Evolutionary conservation across 2,113 vertebrate species (phyloP).

Genomic region (Gymnorhina tibicen): DNA sequence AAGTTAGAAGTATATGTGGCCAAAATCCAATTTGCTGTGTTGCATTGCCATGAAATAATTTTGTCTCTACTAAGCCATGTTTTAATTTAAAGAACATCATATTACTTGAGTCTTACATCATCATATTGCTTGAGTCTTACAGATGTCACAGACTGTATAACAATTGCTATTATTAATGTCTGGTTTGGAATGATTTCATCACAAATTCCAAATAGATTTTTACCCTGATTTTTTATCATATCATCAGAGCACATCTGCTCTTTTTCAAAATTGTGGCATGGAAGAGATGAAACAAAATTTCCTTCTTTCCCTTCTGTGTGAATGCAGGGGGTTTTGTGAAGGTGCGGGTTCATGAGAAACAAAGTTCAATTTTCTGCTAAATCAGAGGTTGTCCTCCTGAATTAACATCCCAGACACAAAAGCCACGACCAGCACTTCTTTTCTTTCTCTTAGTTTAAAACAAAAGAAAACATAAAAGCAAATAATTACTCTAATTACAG

Average conservation of each 20-base stretch:
- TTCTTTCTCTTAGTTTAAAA: background rate
- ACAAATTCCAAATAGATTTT: background rate
- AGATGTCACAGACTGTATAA: background rate
- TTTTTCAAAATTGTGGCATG: background rate
- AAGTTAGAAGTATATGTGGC: background rate
- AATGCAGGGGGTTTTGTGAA: background rate
- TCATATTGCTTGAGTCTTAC: no score
- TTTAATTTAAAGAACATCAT: background rate
- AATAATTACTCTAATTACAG: background rate
- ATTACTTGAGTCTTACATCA: no score
- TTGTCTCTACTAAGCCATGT: background rate
- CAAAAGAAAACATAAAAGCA: background rate
- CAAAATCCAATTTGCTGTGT: background rate
- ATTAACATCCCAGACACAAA: background rate
- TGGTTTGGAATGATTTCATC: background rate
- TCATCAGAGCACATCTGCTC: background rate
- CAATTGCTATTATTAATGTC: background rate
- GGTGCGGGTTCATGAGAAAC: background rate
- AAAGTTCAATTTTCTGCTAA: background rate
- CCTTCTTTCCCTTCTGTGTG: background rate
- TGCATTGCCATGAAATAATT: background rate
- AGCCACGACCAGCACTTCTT: background rate
- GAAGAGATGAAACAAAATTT: background rate
- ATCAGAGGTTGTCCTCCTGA: background rate
- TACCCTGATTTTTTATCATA: background rate